Conservation (phyloP, 2,113 vertebrate species). For the Amia ocellicauda region DNA sequence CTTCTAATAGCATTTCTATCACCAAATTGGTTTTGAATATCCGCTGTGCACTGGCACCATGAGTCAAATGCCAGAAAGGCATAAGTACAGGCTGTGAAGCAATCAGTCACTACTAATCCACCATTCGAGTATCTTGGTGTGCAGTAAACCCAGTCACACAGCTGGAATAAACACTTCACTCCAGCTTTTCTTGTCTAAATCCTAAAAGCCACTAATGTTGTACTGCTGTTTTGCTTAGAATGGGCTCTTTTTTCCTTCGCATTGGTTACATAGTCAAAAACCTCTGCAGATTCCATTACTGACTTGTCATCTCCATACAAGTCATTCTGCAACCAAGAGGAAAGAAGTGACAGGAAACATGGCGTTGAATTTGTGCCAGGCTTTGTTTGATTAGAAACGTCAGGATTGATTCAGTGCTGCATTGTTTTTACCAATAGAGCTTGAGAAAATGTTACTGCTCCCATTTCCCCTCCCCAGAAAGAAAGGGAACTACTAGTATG, state of each 20-base stretch:
- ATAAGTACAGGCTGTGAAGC: conserved; percentile 12
- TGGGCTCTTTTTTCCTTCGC: background rate
- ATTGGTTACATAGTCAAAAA: conserved; percentile 9
- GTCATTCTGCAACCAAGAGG: background rate
- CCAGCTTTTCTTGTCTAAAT: background rate
- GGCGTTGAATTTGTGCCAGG: background rate
- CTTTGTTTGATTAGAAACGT: conserved; percentile 14
- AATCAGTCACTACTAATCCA: conserved; percentile 25
- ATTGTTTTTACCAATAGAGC: conserved; percentile 7
- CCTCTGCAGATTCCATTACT: conserved; percentile 20
- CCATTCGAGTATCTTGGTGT: conserved; percentile 8
- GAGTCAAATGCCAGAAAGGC: conserved; percentile 15
- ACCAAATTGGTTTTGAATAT: conserved; percentile 10
- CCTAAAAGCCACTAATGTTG: conserved; percentile 5
- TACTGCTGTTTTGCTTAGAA: conserved; percentile 7
- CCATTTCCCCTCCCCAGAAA: background rate
- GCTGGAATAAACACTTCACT: conserved; percentile 19
- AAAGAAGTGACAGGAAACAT: conserved; percentile 5
- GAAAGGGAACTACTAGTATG: too few relatives aligned
- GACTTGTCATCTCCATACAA: conserved; percentile 10
- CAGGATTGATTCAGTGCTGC: conserved; percentile 1
- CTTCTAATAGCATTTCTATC: background rate
- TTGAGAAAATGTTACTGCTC: background rate
- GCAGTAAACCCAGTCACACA: conserved; percentile 16
- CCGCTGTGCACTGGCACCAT: conserved; percentile 8